phyloP scores from a whole-genome alignment of 2,888 invertebrate species.

The Nineta flava region DNA sequence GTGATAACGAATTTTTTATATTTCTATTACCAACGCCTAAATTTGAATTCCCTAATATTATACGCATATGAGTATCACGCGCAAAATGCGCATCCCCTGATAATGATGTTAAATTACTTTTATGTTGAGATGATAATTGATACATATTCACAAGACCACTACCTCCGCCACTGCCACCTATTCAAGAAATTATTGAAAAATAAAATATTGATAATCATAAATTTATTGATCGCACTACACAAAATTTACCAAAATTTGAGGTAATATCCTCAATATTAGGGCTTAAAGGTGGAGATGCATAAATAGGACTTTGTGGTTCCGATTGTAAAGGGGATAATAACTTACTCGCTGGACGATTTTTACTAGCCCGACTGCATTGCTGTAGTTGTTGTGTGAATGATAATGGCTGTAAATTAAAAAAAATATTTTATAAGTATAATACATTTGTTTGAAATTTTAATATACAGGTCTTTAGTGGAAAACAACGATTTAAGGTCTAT shows the following conservation, averaged over 20 bases:
- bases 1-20: slow-evolving; percentile 20
- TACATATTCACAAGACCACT: slow-evolving; percentile 27
- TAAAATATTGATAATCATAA: slow-evolving; percentile 1
- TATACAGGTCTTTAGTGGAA: too few species aligned
- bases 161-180: slow-evolving; percentile 20
- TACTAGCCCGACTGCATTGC: slow-evolving; percentile 55
- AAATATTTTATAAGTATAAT: background rate
- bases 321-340: slow-evolving; percentile 42
- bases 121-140: slow-evolving; percentile 23
- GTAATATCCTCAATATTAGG: slow-evolving; percentile 26
- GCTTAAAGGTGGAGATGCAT: slow-evolving; percentile 51
- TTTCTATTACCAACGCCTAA: slow-evolving; percentile 24
- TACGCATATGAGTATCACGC: slow-evolving; percentile 83
- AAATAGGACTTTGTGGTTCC: slow-evolving; percentile 55
- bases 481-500: too few species aligned
- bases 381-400: slow-evolving; percentile 90
- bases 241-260: slow-evolving; percentile 24
- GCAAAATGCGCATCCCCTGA: slow-evolving; percentile 68
- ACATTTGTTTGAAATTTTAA: background rate
- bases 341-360: slow-evolving; percentile 45
- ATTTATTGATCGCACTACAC: background rate
- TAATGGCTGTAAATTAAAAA: slow-evolving; percentile 40
- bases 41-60: slow-evolving; percentile 51
- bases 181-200: background rate
- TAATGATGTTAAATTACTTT: slow-evolving; percentile 28